Percentiles rank a stretch among this genome's conserved stretches.
These are phyloP conservation scores for Pimpla rufipes DNA, from an alignment of 2,888 invertebrate species.

Conservation along the genomic window DNA sequence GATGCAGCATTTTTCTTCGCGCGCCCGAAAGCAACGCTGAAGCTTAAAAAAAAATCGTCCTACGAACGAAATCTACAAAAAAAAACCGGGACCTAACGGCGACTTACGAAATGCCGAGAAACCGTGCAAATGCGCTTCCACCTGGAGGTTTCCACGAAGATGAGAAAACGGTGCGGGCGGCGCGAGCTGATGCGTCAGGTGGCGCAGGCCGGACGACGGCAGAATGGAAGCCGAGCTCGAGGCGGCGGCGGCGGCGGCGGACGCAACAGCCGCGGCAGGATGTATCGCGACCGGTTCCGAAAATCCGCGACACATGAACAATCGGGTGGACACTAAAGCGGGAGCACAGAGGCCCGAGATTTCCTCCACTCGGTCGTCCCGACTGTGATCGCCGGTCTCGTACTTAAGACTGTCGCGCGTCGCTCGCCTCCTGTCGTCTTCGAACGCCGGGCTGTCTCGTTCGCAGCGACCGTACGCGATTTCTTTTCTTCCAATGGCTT, in stretches of 20 bases:
- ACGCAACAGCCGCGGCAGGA: constrained; percentile 5
- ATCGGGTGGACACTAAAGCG: not conserved
- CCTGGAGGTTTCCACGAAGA: constrained; percentile 75
- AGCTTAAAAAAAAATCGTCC: not conserved
- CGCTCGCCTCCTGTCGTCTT: not conserved
- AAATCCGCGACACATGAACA: constrained; percentile 43
- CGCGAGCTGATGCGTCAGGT: constrained; percentile 74
- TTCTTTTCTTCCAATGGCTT: not conserved
- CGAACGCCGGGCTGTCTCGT: not conserved
- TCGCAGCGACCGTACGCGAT: not conserved
- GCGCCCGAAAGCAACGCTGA: too few relatives aligned
- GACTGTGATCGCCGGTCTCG: not conserved
- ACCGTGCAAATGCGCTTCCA: constrained; percentile 84
- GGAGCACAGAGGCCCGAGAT: not conserved
- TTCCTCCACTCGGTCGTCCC: not conserved
- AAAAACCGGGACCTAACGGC: not conserved
- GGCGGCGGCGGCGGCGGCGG: not conserved
- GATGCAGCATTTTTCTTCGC: too few relatives aligned
- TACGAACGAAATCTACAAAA: not conserved
- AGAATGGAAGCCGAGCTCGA: constrained; percentile 22
- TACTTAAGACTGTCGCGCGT: not conserved
- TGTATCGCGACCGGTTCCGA: constrained; percentile 30
- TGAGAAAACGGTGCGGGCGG: constrained; percentile 82
- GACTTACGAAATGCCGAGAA: constrained; percentile 86
- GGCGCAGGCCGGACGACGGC: constrained; percentile 81